phyloP scores from a whole-genome alignment of 2,888 invertebrate genomes.

The Yponomeuta sedellus region DNA sequence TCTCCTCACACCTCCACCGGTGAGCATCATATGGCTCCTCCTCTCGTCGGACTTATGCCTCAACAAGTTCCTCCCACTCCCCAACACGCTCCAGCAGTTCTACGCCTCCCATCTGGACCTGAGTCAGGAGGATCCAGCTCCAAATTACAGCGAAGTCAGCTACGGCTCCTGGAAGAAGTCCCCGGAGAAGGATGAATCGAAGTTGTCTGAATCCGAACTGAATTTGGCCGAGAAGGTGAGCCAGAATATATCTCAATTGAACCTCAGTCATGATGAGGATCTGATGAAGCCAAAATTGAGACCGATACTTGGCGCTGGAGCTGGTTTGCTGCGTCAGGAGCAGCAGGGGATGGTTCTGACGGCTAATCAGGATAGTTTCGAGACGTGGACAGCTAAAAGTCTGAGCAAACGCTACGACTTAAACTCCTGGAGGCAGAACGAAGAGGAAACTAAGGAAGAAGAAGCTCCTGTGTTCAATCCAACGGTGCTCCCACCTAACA shows the following conservation, averaged over 20 bases:
- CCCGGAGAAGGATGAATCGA: conserved; percentile 42
- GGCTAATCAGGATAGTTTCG: conserved; percentile 46
- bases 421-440: conserved; percentile 61
- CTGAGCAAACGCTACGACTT: conserved; percentile 58
- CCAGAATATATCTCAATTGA: conserved; percentile 53
- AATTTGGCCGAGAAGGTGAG: conserved; percentile 38
- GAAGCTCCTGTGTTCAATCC: conserved; percentile 52
- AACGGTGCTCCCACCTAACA: conserved; percentile 45
- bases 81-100: conserved; percentile 63
- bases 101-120: conserved; percentile 63
- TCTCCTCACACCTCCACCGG: conserved; percentile 51
- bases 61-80: conserved; percentile 64
- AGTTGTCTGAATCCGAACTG: conserved; percentile 31
- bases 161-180: conserved; percentile 67
- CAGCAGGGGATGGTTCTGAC: background rate
- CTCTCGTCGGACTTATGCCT: conserved; percentile 61
- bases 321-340: conserved; percentile 45
- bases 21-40: conserved; percentile 60
- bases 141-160: conserved; percentile 52
- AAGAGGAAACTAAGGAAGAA: conserved; percentile 48
- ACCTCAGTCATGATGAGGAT: conserved; percentile 52
- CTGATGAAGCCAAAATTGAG: conserved; percentile 52
- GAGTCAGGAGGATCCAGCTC: conserved; percentile 43
- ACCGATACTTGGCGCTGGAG: conserved; percentile 64
- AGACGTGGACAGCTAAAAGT: conserved; percentile 54